Evolutionary conservation across 1,140 invertebrate species (phyloP).

Genomic region (Heliothis subflexa): DNA sequence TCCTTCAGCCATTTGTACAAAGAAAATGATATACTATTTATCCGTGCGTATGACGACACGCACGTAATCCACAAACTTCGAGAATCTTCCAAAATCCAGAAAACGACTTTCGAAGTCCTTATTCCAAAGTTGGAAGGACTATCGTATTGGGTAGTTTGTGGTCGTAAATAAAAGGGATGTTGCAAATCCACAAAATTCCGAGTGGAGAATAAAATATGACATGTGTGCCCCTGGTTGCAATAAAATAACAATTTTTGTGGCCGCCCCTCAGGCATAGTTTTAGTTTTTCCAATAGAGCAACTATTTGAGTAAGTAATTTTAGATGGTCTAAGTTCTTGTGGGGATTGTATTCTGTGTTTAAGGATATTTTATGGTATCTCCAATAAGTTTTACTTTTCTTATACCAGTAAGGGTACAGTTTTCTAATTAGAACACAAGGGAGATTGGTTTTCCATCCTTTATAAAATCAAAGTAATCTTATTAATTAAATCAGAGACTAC

Average conservation of each 20-base stretch:
- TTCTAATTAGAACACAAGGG: too few species aligned
- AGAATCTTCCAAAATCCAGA: not conserved
- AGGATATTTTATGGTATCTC: not conserved
- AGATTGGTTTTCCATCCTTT: too few species aligned
- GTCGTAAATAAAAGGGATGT: not conserved
- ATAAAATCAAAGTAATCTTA: too few species aligned
- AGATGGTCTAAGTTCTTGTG: constrained; percentile 11
- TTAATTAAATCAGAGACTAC: too few species aligned
- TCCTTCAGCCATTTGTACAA: constrained; percentile 75
- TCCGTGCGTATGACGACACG: constrained; percentile 78
- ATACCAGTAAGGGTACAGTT: too few species aligned
- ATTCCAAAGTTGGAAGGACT: constrained; percentile 16
- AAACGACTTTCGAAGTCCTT: not conserved
- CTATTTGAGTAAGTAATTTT: constrained; percentile 40
- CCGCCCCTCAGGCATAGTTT: constrained; percentile 73
- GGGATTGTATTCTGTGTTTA: not conserved
- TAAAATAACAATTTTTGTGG: constrained; percentile 84
- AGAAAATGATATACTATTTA: constrained; percentile 79
- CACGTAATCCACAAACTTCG: constrained; percentile 19
- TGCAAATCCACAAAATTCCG: constrained; percentile 57
- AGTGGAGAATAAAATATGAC: constrained; percentile 80
- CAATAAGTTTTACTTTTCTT: not conserved
- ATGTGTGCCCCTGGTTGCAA: constrained; percentile 77
- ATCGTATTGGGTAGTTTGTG: not conserved
- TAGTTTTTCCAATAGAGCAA: constrained; percentile 61